Base-by-base conservation (phyloP, 1,140 invertebrate species). In the Vanessa atalanta region DNA sequence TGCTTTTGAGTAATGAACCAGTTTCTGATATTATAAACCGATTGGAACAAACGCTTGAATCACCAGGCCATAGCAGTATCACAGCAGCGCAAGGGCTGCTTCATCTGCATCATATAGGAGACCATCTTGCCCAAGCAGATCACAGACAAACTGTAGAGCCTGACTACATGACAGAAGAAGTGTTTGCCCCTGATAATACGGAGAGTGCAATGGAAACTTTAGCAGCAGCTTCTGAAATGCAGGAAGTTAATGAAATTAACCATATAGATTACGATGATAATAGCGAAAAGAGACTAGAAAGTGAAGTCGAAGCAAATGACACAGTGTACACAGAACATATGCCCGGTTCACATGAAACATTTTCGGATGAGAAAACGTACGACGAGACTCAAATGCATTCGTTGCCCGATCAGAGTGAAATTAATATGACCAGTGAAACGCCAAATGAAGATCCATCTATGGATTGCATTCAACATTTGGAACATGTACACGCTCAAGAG, bases 1-100 rank as follows among this genome's bases (percentile, higher is more conserved):
- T 94, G 83, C 77, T 95, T 53, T 77, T 93, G 65, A 85, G 85
- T 53, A 79, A 79, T 64, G 93, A 92, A 55, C 94, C 94, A 0
- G 94, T 95, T 61, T 91, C 93, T 15, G 94, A 95, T 77, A 94
- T 95, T 57, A 93, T 95, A 20, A 92, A 93, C 60, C 78, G 94
- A 53, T 83, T 95, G 51, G 94, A 94, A 75, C 94, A 94, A 73
- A 94, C 94, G 4, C 85, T 93, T 3, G 93, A 92, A 63, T 93
- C 92, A 4, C 93, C 92, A 1, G 90, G 89, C 20, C 87, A 81
- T 26, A 93, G 86, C 75, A 92, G 88, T 78, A 92, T 89, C 69
- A 90, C 86, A n/a, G 91, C 88, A 12, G 90, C 91, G 7, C 90
- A 93, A 67, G 92, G 91, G 0, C 74, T 93, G 16, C 75, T 92